Percentiles rank a stretch among this genome's conserved stretches.
Evolutionary conservation across 2,888 invertebrate species (phyloP).

Genomic region (Psylliodes chrysocephalus): DNA sequence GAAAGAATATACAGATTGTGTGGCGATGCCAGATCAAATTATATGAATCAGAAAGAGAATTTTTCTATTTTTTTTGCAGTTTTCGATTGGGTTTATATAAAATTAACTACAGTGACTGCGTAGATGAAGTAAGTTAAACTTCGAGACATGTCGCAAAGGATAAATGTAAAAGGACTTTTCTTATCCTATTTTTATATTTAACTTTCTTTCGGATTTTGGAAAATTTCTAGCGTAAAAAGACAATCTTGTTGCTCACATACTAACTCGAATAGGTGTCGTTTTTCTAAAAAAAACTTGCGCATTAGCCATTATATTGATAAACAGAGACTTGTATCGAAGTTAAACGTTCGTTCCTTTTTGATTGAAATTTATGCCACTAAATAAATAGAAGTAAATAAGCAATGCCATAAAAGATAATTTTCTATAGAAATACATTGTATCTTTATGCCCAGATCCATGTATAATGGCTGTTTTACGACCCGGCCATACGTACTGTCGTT

Average conservation of each 20-base stretch:
- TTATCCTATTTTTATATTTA: too few relatives aligned
- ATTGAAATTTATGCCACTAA: slow-evolving; percentile 48
- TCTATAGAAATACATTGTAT: slow-evolving; percentile 56
- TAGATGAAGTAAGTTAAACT: too few relatives aligned
- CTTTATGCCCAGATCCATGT: slow-evolving; percentile 54
- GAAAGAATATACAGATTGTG: too few relatives aligned
- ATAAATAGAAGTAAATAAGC: slow-evolving; percentile 46
- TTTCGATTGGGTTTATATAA: too few relatives aligned
- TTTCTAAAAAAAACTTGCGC: slow-evolving; percentile 33
- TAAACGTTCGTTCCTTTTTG: slow-evolving; percentile 44
- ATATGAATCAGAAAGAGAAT: too few relatives aligned
- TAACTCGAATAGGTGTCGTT: slow-evolving; percentile 18
- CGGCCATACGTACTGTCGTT: slow-evolving; percentile 49
- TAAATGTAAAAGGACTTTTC: too few relatives aligned
- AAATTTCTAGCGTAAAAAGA: too few relatives aligned
- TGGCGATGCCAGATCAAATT: too few relatives aligned
- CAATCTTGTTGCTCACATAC: background rate
- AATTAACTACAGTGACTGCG: too few relatives aligned
- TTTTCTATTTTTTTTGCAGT: too few relatives aligned
- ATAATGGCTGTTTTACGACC: slow-evolving; percentile 55
- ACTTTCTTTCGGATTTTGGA: too few relatives aligned
- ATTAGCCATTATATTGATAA: slow-evolving; percentile 42
- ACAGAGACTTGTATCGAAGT: slow-evolving; percentile 40
- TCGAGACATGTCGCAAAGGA: too few relatives aligned
- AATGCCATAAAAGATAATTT: slow-evolving; percentile 53